These are phyloP conservation scores for Scaptomyza pallida DNA, from an alignment of 1,140 invertebrate species.

Conservation along the genomic window DNA sequence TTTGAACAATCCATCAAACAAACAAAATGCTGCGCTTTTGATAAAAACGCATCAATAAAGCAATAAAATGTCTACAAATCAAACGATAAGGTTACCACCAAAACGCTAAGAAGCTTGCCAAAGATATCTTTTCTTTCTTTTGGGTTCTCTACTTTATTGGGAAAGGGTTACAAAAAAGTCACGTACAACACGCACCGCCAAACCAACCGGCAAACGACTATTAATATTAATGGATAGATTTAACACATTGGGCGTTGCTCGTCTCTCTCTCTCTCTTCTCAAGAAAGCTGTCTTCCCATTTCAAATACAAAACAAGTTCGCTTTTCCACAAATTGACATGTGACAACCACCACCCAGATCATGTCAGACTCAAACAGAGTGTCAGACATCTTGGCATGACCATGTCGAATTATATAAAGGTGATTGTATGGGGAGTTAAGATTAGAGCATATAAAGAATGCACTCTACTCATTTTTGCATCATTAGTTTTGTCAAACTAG, in stretches of 20 bases:
- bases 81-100: constrained; percentile 66
- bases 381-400: too few species aligned
- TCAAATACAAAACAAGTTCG: constrained; percentile 8
- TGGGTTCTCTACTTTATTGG: neutral
- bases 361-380: constrained; percentile 20
- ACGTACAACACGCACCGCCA: constrained; percentile 75
- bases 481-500: too few species aligned
- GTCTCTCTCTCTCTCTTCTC: too few species aligned
- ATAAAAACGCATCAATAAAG: constrained; percentile 82
- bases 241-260: constrained; percentile 82
- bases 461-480: too few species aligned
- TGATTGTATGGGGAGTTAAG: too few species aligned
- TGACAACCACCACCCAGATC: constrained; percentile 64
- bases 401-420: too few species aligned
- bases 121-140: constrained; percentile 56
- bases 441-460: too few species aligned
- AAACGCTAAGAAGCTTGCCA: constrained; percentile 43
- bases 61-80: constrained; percentile 83
- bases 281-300: constrained; percentile 51
- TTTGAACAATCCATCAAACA: constrained; percentile 77
- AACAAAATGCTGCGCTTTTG: constrained; percentile 71
- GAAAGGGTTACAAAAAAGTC: constrained; percentile 79
- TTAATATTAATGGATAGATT: constrained; percentile 82
- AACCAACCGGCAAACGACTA: constrained; percentile 58
- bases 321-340: constrained; percentile 75